phyloP scores from a whole-genome alignment of 2,888 invertebrate genomes.

The Phaedon cochleariae region DNA sequence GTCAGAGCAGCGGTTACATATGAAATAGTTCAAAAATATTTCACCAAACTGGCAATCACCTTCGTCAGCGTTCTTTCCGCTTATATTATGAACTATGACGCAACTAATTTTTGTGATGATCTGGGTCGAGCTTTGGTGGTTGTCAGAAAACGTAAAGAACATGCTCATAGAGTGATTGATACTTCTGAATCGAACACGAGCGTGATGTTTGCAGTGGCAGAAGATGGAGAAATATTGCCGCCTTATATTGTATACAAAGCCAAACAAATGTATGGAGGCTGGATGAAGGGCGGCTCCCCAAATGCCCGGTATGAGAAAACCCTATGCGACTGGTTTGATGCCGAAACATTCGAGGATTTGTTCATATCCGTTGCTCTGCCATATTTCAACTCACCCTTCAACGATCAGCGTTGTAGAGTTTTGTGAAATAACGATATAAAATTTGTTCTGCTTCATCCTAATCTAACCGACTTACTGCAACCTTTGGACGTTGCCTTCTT shows the following conservation, averaged over 20 bases:
- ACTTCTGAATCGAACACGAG: conserved; percentile 36
- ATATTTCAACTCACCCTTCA: conserved; percentile 24
- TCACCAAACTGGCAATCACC: background rate
- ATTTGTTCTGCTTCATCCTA: background rate
- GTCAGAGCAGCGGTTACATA: background rate
- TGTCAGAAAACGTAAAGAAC: background rate
- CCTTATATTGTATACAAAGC: conserved; percentile 50
- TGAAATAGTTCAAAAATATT: background rate
- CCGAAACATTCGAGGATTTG: background rate
- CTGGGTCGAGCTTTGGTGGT: background rate
- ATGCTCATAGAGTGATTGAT: conserved; percentile 28
- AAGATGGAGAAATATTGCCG: conserved; percentile 37
- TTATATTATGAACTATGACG: conserved; percentile 14
- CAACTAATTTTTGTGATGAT: background rate
- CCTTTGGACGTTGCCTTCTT: background rate
- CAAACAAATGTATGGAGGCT: conserved; percentile 34
- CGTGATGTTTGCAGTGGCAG: conserved; percentile 48
- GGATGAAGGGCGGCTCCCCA: conserved; percentile 23
- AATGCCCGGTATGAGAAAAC: conserved; percentile 5
- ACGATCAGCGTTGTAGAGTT: conserved; percentile 36
- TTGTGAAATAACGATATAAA: conserved; percentile 37
- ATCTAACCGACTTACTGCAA: conserved; percentile 35
- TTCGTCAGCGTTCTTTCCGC: background rate
- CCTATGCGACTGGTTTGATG: conserved; percentile 6
- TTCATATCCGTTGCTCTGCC: conserved; percentile 1